These are phyloP conservation scores for Oscheius myriophilus DNA, from an alignment of 2,888 invertebrate genomes.

Conservation along the genomic window DNA sequence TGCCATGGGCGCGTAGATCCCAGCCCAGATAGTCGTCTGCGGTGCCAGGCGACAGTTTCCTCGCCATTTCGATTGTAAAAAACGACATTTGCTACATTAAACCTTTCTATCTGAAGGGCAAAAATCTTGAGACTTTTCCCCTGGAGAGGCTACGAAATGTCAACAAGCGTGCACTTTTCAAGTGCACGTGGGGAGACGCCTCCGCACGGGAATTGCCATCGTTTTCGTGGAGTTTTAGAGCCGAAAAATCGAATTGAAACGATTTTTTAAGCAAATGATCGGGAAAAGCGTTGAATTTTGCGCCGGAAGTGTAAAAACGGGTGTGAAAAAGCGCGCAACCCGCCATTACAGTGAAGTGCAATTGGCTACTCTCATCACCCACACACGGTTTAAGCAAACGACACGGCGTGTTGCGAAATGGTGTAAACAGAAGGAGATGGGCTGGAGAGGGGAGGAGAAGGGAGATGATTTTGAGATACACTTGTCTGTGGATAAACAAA, in stretches of 20 bases:
- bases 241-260: no score
- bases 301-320: no score
- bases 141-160: constrained; percentile 3
- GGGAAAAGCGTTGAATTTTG: neutral
- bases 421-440: no score
- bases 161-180: constrained; percentile 18
- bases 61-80: constrained; percentile 17
- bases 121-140: neutral
- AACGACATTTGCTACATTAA: neutral
- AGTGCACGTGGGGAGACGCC: neutral
- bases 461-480: no score
- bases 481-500: no score
- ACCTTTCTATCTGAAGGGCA: constrained; percentile 2
- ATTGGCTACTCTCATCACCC: no score
- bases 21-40: neutral
- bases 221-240: no score
- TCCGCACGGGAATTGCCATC: neutral
- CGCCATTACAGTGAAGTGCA: neutral
- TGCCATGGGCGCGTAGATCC: neutral
- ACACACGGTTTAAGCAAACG: no score
- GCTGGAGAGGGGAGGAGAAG: no score
- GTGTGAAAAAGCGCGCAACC: neutral
- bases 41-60: neutral
- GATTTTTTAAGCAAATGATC: no score
- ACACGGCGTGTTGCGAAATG: no score